Percentiles rank a stretch among this genome's conserved stretches.
Conservation (phyloP, 2,888 invertebrate species). For the Cylindroiulus punctatus region DNA sequence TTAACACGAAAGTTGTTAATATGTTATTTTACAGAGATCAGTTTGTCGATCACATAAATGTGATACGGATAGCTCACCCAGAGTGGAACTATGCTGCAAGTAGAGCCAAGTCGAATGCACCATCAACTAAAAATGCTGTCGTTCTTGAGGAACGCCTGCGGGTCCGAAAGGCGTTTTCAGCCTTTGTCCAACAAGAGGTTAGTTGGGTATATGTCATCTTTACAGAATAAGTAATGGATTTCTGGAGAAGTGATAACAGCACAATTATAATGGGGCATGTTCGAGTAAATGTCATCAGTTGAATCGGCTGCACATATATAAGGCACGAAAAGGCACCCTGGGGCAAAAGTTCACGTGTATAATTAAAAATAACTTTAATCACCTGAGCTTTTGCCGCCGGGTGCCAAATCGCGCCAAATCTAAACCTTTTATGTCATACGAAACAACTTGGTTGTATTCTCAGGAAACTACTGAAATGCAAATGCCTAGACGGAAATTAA, state of each 20-base stretch:
- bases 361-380: too few relatives aligned
- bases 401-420: too few relatives aligned
- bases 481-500: background rate
- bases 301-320: too few relatives aligned
- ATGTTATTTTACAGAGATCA: conserved; percentile 31
- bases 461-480: background rate
- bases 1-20: background rate
- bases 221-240: background rate
- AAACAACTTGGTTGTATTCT: background rate
- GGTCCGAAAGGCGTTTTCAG: background rate
- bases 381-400: too few relatives aligned
- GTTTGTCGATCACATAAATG: conserved; percentile 39
- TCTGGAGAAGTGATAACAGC: too few relatives aligned
- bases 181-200: background rate
- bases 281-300: too few relatives aligned
- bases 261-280: too few relatives aligned
- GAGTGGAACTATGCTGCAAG: conserved; percentile 55
- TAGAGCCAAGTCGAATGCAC: conserved; percentile 6
- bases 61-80: conserved; percentile 25
- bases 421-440: too few relatives aligned
- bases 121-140: background rate
- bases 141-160: conserved; percentile 50
- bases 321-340: too few relatives aligned
- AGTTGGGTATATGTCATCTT: background rate
- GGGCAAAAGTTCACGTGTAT: too few relatives aligned